Base-by-base conservation (phyloP, 2,113 vertebrate species). In the Scatophagus argus region DNA sequence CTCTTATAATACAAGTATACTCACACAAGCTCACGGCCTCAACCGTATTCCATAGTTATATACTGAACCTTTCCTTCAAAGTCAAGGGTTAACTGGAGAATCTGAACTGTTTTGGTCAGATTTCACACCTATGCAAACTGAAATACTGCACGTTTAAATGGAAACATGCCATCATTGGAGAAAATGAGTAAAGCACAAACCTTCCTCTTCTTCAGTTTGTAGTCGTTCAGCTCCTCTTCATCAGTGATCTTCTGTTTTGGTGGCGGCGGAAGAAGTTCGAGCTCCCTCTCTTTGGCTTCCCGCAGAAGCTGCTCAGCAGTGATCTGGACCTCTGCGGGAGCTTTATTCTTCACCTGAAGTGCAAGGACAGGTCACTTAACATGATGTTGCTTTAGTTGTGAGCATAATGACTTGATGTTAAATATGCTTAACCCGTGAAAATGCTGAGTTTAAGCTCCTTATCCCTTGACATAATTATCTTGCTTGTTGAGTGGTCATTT, bases 201-300 rank as follows among this genome's bases (percentile, higher is more conserved):
- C 95, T 99, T 99, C 59, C 98, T 96, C 89, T 99, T 99, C 65
- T 94, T 95, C 38, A 99, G 95, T 47, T 99, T 99, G 76, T 99
- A 99, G 62, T 99, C 98, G 7, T 98, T 99, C 38, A 99, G 85
- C 80, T 99, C 98, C 66, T 99, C 98, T 63, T 97, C 94, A 91
- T 99, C 98, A 1, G 98, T 99, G 95, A 99, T 99, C 94, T 99
- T 99, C 94, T 99, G 98, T 29, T 98, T 98, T 0, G 98, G 98
- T 0, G 98, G 98, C 0, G 98, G 98, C 0, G 97, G 98, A 21
- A 99, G 95, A 31, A 99, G 97, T 67, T 99, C 98, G 0, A 99
- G 96, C n/a, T 99, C 98, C 63, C 98, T 92, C 81, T 99, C 98
- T 38, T 99, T 99, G 0, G 98, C 98, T 79, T 99, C 98, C 77